Percentiles rank a stretch among this genome's conserved stretches.
phyloP scores from a whole-genome alignment of 2,113 vertebrate genomes.

The Myrmecobius fasciatus region DNA sequence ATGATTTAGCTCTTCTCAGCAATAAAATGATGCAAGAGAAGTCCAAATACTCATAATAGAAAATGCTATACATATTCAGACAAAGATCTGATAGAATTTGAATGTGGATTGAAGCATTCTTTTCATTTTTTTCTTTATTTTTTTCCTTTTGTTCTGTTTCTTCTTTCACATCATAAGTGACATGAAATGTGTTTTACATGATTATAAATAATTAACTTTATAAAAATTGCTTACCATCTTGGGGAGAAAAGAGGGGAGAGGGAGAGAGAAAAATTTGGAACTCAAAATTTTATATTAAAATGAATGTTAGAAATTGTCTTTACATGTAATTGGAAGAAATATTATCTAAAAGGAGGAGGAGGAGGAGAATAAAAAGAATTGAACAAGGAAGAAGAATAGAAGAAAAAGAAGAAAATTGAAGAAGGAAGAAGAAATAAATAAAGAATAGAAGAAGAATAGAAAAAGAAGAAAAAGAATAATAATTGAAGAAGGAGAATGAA shows the following conservation, averaged over 20 bases:
- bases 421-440: no score
- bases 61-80: neutral
- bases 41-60: neutral
- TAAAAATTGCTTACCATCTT: neutral
- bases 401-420: no score
- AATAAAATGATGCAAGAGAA: neutral
- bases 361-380: no score
- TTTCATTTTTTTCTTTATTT: neutral
- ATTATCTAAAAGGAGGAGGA: no score
- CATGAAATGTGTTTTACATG: neutral
- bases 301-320: neutral
- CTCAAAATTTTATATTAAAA: neutral
- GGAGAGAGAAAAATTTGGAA: neutral
- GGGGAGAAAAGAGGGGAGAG: neutral
- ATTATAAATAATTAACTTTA: neutral
- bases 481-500: no score
- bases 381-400: no score
- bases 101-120: neutral
- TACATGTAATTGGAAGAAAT: neutral
- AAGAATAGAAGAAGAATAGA: no score
- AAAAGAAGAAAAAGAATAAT: no score
- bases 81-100: neutral
- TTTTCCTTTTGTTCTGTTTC: neutral
- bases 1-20: neutral
- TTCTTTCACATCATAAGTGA: neutral